Evolutionary conservation across 2,888 invertebrate genomes (phyloP), one percentile per base, ranked within the genome.

Genomic region (Torymus texanus): DNA sequence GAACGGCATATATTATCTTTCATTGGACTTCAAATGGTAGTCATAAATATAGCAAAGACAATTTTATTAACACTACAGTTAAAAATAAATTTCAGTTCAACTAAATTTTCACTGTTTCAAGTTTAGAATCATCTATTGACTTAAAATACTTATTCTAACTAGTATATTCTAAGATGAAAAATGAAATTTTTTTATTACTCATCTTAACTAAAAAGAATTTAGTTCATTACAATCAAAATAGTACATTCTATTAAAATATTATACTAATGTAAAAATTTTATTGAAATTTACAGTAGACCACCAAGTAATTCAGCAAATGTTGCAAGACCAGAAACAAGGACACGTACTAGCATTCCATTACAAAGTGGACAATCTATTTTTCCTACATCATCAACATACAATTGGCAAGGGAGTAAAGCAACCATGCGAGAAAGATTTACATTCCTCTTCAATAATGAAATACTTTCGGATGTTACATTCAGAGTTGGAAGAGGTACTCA

Each of bases 391-490:
- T 78, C 81, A n/a, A 84, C 85, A 1, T 93, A 93, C 88, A 94
- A 94, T 87, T 94, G 94, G 94, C 95, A 96, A 89, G 94, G 95
- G 29, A 94, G 94, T 24, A 95, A 95, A 88, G 93, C 93, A 0
- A 94, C 94, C 0, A 93, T 95, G 29, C 94, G 95, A 85, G 95
- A 96, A 84, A 92, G 96, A 75, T 92, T 96, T 73, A 93, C 94
- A 0, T 95, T 92, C 86, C 91, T 94, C 83, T 94, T 93, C 84
- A 93, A 94, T 86, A 94, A 93, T 84, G 93, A 94, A 82, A 92
- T 93, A 63, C 89, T 94, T 84, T 92, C 93, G 78, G 96, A 96
- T 88, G 95, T 96, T 5, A 94, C 94, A 85, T 96, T 96, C 85
- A 91, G 95, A 58, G 96, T 96, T 16, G 96, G 96, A 0, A 93